These are phyloP conservation scores for Tetragnatha versicolor DNA, from an alignment of 1,140 invertebrate species.

Conservation along the genomic window DNA sequence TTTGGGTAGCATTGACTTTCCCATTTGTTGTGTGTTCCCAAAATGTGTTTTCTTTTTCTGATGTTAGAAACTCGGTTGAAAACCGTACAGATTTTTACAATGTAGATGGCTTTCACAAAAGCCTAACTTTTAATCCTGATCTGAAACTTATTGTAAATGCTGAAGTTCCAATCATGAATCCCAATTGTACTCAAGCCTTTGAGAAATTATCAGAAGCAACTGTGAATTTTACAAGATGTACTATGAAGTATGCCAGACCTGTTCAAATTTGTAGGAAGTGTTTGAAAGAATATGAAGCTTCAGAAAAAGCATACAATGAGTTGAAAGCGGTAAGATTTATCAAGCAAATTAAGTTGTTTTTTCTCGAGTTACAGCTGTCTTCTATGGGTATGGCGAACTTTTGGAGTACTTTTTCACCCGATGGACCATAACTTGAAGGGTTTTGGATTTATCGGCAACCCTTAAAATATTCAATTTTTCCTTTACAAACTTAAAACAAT, in stretches of 20 bases:
- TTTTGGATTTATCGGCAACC: not conserved
- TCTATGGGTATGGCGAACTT: not conserved
- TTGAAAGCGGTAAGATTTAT: conserved; percentile 10
- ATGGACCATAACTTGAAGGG: not conserved
- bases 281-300: not conserved
- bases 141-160: too few relatives aligned
- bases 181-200: not conserved
- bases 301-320: not conserved
- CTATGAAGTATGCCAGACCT: conserved; percentile 2
- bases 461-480: not conserved
- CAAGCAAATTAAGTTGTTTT: too few relatives aligned
- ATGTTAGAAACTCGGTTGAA: too few relatives aligned
- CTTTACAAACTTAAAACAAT: not conserved
- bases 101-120: too few relatives aligned
- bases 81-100: too few relatives aligned
- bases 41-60: too few relatives aligned
- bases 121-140: too few relatives aligned
- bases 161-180: not conserved
- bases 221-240: conserved; percentile 12
- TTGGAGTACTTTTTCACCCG: not conserved
- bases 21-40: too few relatives aligned
- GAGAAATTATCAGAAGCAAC: not conserved
- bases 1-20: too few relatives aligned
- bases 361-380: too few relatives aligned
- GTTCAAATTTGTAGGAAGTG: conserved; percentile 6